These are phyloP conservation scores for Herpetotheres cachinnans DNA, from an alignment of 2,113 vertebrate species.

Conservation along the genomic window DNA sequence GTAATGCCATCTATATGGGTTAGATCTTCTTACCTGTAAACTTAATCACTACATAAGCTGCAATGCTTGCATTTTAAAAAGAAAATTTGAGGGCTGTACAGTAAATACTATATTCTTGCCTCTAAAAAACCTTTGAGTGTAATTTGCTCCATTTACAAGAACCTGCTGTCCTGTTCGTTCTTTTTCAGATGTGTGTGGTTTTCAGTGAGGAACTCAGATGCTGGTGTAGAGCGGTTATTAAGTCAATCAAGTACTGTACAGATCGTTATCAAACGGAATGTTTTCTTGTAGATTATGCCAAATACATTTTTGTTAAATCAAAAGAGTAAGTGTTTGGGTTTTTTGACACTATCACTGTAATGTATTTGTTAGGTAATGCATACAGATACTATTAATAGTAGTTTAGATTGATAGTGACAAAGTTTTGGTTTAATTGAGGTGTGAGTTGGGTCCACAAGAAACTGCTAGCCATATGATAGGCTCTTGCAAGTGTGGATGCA, in stretches of 20 bases:
- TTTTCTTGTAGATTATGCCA: slow-evolving; percentile 81
- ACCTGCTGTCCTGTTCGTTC: not conserved
- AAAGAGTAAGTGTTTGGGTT: slow-evolving; percentile 51
- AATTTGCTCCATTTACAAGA: fast-evolving
- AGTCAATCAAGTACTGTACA: slow-evolving; percentile 48
- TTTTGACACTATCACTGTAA: not conserved
- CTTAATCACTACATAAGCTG: not conserved
- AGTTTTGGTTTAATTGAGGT: not conserved
- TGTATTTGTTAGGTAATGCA: not conserved
- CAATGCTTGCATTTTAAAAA: not conserved
- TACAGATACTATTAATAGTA: not conserved
- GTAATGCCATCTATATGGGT: fast-evolving
- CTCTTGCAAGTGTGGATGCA: not conserved
- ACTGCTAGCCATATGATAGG: not conserved
- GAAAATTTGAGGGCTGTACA: not conserved
- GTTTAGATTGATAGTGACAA: not conserved
- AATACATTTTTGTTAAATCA: slow-evolving; percentile 57
- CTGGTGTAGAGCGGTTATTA: slow-evolving; percentile 76
- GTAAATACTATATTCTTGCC: not conserved
- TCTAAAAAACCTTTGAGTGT: not conserved
- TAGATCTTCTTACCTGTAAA: not conserved
- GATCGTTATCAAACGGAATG: slow-evolving; percentile 59
- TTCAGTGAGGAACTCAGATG: slow-evolving; percentile 70
- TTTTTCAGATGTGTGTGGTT: slow-evolving; percentile 71
- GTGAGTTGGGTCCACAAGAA: not conserved